These are phyloP conservation scores for Psittacara wagleri DNA, from an alignment of 2,113 vertebrate species.

Conservation along the genomic window DNA sequence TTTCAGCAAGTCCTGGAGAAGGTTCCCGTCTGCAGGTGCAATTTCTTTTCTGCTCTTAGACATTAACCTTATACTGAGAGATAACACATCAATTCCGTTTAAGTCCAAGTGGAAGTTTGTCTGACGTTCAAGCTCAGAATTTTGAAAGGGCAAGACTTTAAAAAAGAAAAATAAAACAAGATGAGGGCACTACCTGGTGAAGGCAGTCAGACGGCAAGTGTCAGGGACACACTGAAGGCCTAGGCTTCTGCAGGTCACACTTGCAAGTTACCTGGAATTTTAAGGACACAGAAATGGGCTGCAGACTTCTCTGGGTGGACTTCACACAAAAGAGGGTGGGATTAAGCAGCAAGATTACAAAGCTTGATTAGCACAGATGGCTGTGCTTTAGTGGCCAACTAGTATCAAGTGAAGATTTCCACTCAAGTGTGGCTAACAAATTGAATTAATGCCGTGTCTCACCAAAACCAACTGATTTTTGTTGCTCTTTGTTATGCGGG, in stretches of 20 bases:
- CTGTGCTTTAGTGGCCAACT: not conserved
- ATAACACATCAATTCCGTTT: not conserved
- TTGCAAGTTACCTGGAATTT: not conserved
- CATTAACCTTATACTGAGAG: not conserved
- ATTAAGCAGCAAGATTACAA: not conserved
- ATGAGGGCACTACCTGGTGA: accelerated
- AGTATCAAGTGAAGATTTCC: not conserved
- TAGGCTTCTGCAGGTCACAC: not conserved
- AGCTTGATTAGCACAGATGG: not conserved
- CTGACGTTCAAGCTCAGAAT: not conserved
- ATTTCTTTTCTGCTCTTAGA: not conserved
- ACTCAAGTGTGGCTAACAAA: accelerated
- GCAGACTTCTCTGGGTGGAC: not conserved
- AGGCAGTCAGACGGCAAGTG: not conserved
- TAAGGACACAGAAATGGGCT: not conserved
- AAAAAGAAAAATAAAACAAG: not conserved
- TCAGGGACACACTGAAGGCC: not conserved
- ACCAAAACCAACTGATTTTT: not conserved
- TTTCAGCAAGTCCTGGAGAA: not conserved
- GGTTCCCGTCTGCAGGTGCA: not conserved
- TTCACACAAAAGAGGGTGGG: not conserved
- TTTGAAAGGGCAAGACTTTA: not conserved
- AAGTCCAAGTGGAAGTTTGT: not conserved
- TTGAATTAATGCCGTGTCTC: not conserved
- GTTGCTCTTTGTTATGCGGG: not conserved